Percentiles rank a stretch among this genome's conserved stretches.
These are phyloP conservation scores for Metaphire vulgaris DNA, from an alignment of 1,140 invertebrate genomes.

Conservation along the genomic window DNA sequence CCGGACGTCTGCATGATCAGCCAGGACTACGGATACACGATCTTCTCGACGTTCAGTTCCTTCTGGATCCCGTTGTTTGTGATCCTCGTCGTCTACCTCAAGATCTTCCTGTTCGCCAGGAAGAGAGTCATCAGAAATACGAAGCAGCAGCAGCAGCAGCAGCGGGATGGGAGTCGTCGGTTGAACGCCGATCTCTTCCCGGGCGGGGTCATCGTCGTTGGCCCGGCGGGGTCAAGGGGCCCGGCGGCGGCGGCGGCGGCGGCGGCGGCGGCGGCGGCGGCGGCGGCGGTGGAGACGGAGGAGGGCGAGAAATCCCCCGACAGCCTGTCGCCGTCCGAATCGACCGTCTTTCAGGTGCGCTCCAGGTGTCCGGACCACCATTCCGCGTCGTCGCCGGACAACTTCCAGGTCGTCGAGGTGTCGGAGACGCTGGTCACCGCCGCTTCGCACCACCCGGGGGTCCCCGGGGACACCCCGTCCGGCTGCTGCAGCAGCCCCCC, in stretches of 20 bases:
- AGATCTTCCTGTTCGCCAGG: slow-evolving; percentile 33
- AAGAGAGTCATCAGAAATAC: slow-evolving; percentile 16
- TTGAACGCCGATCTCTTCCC: not conserved
- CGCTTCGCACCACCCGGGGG: not conserved
- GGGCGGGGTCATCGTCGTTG: not conserved
- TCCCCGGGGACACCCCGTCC: not conserved
- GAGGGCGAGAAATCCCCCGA: not conserved
- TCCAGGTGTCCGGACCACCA: not conserved
- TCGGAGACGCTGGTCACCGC: not conserved
- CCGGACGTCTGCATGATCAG: slow-evolving; percentile 27
- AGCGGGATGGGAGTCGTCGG: too few relatives aligned
- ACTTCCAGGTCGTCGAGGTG: not conserved
- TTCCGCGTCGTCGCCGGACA: not conserved
- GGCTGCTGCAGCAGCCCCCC: not conserved
- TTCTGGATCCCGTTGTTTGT: slow-evolving; percentile 34
- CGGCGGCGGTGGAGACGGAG: too few relatives aligned
- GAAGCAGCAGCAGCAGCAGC: too few relatives aligned
- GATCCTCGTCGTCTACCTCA: slow-evolving; percentile 34
- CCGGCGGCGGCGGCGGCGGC: too few relatives aligned
- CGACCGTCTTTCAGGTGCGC: not conserved
- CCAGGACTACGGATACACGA: slow-evolving; percentile 29
- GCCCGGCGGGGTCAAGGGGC: not conserved
- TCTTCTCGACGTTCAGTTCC: slow-evolving; percentile 34
- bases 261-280: too few relatives aligned
- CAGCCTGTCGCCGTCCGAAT: not conserved